phyloP scores from a whole-genome alignment of 1,140 invertebrate species.

The Geopemphigus sp. region DNA sequence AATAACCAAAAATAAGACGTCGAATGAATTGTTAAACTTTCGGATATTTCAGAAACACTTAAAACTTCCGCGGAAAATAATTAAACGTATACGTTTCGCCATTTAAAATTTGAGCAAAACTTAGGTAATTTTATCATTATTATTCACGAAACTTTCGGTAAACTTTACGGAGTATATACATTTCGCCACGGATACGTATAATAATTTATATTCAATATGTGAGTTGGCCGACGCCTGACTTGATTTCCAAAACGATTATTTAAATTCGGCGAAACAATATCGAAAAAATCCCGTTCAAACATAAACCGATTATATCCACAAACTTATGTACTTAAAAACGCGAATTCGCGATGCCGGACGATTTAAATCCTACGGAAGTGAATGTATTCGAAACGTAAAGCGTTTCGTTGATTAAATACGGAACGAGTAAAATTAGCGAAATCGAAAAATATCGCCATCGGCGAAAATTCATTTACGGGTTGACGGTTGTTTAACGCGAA shows the following conservation, averaged over 20 bases:
- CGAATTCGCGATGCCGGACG: no score
- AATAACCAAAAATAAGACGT: not conserved
- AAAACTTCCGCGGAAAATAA: conserved; percentile 15
- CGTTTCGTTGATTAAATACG: no score
- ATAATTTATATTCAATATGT: not conserved
- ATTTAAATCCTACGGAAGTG: no score
- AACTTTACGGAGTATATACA: not conserved
- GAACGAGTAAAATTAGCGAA: no score
- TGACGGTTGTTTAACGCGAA: no score
- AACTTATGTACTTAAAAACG: no score
- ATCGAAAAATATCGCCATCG: no score
- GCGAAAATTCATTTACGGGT: no score
- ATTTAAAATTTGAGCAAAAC: not conserved
- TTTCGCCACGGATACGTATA: not conserved
- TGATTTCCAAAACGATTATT: not conserved
- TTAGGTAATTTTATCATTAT: conserved; percentile 7
- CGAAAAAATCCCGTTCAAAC: no score
- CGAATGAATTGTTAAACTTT: not conserved
- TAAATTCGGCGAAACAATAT: not conserved
- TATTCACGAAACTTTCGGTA: conserved; percentile 6
- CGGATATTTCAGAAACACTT: not conserved
- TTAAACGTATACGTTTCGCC: not conserved
- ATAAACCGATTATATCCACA: no score
- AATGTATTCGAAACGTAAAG: no score
- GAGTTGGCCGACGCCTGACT: not conserved